Conservation (phyloP, 30 jellyfish, hydroid and myxozoan genomes). For the Aurelia sp. region DNA sequence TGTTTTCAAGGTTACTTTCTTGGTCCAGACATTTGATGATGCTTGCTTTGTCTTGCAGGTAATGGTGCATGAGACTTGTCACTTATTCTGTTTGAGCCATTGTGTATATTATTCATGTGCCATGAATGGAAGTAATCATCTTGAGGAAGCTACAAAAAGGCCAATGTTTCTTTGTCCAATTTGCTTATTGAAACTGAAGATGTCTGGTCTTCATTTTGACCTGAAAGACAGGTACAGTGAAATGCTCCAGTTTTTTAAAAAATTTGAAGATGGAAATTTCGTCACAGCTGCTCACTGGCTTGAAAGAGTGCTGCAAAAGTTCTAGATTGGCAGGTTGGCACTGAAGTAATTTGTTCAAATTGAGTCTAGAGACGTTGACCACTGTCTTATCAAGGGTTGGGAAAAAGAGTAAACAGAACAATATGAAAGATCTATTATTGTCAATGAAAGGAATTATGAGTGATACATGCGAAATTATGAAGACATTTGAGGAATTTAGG, state of each 20-base stretch:
- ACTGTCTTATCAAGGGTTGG: no score
- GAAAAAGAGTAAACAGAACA: no score
- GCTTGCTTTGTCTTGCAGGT: background rate
- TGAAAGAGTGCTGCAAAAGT: background rate
- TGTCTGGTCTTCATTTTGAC: background rate
- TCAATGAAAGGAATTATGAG: no score
- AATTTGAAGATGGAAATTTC: background rate
- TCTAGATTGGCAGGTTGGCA: background rate
- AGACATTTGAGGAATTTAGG: no score
- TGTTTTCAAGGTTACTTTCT: no score
- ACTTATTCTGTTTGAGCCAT: background rate
- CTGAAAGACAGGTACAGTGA: slow-evolving; percentile 1
- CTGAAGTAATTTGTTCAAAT: no score
- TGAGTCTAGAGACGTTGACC: no score
- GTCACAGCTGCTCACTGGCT: slow-evolving; percentile 3
- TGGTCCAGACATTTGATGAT: no score
- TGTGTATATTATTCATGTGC: slow-evolving; percentile 11
- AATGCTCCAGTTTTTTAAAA: background rate
- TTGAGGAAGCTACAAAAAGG: slow-evolving; percentile 3
- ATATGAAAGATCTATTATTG: no score
- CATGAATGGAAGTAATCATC: slow-evolving; percentile 12
- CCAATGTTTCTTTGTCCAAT: slow-evolving; percentile 3
- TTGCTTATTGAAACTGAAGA: no score
- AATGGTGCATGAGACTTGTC: slow-evolving; percentile 1
- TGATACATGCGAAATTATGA: no score